Percentiles rank a stretch among this genome's conserved stretches.
Evolutionary conservation across 2,113 vertebrate genomes (phyloP).

Genomic region (Steatornis caripensis): DNA sequence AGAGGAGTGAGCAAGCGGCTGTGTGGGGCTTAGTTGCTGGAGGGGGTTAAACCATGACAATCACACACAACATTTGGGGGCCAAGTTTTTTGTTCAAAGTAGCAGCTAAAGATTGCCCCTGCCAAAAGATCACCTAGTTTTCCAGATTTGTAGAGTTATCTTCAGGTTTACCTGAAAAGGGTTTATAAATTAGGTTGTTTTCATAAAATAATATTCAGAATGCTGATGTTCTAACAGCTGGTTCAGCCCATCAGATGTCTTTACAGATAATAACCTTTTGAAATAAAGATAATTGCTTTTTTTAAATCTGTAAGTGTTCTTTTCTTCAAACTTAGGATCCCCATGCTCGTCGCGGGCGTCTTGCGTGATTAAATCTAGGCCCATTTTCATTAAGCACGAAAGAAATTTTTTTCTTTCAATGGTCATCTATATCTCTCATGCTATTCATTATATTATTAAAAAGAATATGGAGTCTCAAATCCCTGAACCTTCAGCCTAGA

Average conservation of each 20-base stretch:
- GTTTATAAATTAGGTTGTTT: background rate
- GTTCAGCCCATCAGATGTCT: background rate
- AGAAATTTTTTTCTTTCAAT: background rate
- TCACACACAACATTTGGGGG: background rate
- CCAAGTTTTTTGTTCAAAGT: background rate
- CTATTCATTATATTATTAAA: background rate
- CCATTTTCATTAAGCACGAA: background rate
- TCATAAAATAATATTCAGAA: background rate
- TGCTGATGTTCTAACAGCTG: background rate
- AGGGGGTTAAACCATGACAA: too few species aligned
- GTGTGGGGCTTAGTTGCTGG: too few species aligned
- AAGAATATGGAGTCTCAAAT: background rate
- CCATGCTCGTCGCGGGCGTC: fast-evolving
- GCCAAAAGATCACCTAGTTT: background rate
- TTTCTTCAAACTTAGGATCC: background rate
- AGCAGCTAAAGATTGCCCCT: background rate
- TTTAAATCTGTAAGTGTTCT: background rate
- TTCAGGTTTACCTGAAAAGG: background rate
- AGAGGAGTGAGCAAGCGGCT: too few species aligned
- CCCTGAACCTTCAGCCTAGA: background rate
- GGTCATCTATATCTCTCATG: background rate
- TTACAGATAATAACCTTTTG: background rate
- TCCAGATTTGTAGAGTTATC: background rate
- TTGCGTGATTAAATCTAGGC: background rate
- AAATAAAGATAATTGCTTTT: background rate